These are phyloP conservation scores for Myotis findleyi DNA, from an alignment of 2,797 vertebrate genomes.

Conservation along the genomic window DNA sequence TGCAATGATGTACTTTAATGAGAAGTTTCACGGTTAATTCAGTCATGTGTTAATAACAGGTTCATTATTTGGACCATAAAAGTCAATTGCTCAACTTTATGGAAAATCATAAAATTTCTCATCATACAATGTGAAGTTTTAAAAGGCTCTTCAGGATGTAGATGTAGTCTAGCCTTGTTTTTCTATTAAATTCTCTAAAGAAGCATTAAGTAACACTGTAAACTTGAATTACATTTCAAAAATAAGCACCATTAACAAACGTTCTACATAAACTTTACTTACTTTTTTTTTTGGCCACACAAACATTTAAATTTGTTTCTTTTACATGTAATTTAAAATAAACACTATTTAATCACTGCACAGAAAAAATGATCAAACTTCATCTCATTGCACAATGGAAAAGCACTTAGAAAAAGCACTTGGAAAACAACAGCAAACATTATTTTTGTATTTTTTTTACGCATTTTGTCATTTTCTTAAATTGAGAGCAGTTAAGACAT, in stretches of 20 bases:
- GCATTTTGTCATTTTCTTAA: slow-evolving; percentile 71
- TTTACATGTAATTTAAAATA: slow-evolving; percentile 70
- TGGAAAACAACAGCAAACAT: slow-evolving; percentile 64
- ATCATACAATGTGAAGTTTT: slow-evolving; percentile 28
- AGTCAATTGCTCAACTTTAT: slow-evolving; percentile 59
- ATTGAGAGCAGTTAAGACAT: slow-evolving; percentile 68
- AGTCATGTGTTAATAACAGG: slow-evolving; percentile 61
- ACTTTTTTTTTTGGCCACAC: slow-evolving; percentile 64
- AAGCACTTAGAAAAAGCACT: slow-evolving; percentile 45
- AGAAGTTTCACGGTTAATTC: slow-evolving; percentile 59
- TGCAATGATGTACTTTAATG: slow-evolving; percentile 78
- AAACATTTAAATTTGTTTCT: slow-evolving; percentile 69
- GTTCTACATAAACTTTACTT: slow-evolving; percentile 65
- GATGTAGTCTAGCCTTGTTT: slow-evolving; percentile 25
- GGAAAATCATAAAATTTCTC: slow-evolving; percentile 61
- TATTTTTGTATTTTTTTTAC: slow-evolving; percentile 68
- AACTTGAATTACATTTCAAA: slow-evolving; percentile 76
- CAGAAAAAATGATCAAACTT: slow-evolving; percentile 62
- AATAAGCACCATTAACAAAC: slow-evolving; percentile 74
- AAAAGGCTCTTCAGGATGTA: slow-evolving; percentile 48
- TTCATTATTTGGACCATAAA: slow-evolving; percentile 70
- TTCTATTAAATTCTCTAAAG: slow-evolving; percentile 70
- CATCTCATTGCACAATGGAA: slow-evolving; percentile 62
- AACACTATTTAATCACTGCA: slow-evolving; percentile 64
- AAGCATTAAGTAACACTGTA: slow-evolving; percentile 70